phyloP scores from a whole-genome alignment of 2,797 vertebrate species.

The Pipistrellus pipistrellus region DNA sequence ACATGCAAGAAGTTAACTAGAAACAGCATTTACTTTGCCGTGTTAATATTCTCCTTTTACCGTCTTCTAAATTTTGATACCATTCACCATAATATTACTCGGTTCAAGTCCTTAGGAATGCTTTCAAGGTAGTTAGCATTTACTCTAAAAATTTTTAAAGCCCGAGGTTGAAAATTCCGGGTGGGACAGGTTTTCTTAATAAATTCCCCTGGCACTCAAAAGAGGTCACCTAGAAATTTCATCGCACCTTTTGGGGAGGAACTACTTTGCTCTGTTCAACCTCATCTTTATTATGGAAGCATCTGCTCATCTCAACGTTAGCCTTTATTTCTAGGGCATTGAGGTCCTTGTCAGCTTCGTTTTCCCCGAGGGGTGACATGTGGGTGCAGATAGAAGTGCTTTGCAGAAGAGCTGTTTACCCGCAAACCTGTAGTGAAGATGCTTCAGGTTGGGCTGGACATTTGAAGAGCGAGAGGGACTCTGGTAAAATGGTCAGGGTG shows the following conservation, averaged over 20 bases:
- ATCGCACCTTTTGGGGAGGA: background rate
- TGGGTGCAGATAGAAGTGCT: background rate
- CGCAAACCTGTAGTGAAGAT: background rate
- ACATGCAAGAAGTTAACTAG: slow-evolving; percentile 2
- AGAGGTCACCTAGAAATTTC: background rate
- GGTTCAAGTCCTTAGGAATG: background rate
- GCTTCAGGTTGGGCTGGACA: background rate
- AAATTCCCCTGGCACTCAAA: background rate
- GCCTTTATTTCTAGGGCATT: background rate
- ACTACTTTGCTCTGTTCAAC: background rate
- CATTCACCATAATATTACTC: background rate
- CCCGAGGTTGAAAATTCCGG: background rate
- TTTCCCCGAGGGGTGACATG: background rate
- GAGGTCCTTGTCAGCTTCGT: background rate
- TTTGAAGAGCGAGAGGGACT: background rate
- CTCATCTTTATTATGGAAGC: background rate
- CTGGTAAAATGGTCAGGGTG: background rate
- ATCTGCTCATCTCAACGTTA: slow-evolving; percentile 21
- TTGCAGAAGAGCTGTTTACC: background rate
- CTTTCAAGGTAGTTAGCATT: background rate
- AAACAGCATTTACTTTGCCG: slow-evolving; percentile 14
- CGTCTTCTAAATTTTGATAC: slow-evolving; percentile 8
- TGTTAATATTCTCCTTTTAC: background rate
- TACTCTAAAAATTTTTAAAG: background rate
- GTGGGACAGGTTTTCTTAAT: background rate